A percentile compares a stretch with the other conserved stretches of the same genome.
Conservation (phyloP, 1,140 invertebrate genomes). For the Globodera ellingtonae region DNA sequence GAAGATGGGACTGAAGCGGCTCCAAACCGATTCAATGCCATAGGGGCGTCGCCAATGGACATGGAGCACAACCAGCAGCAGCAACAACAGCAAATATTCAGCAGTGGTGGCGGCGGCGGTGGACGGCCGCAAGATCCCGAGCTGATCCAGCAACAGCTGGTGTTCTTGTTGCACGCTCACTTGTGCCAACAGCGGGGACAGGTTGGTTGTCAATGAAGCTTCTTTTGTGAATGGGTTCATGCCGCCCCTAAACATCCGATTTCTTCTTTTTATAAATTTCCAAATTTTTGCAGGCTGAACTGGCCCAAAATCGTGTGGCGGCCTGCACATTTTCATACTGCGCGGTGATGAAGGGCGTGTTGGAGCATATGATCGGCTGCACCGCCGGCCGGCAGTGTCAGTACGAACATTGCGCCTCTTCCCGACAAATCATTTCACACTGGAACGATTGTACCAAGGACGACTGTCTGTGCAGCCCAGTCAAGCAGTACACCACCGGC, state of each 20-base stretch:
- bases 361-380: slow-evolving; percentile 96
- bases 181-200: slow-evolving; percentile 89
- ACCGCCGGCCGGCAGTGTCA: slow-evolving; percentile 76
- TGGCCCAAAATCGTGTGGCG: slow-evolving; percentile 2
- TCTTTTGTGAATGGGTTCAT: slow-evolving; percentile 58
- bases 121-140: no score
- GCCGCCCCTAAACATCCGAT: background rate
- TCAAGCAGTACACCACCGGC: slow-evolving; percentile 72
- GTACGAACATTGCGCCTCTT: slow-evolving; percentile 93
- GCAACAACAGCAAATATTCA: no score
- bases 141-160: slow-evolving; percentile 94
- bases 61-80: no score
- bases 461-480: slow-evolving; percentile 94
- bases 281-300: background rate
- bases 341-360: slow-evolving; percentile 97
- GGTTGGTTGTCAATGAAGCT: background rate
- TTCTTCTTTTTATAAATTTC: slow-evolving; percentile 10
- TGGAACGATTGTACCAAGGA: slow-evolving; percentile 93
- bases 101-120: no score
- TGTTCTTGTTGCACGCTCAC: slow-evolving; percentile 92
- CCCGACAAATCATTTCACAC: slow-evolving; percentile 87
- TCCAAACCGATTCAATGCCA: no score
- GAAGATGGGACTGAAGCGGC: no score
- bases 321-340: slow-evolving; percentile 88
- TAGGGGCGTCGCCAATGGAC: no score